These are phyloP conservation scores for Xestoiulus laeticollis DNA, from an alignment of 2,888 invertebrate genomes.

Conservation along the genomic window DNA sequence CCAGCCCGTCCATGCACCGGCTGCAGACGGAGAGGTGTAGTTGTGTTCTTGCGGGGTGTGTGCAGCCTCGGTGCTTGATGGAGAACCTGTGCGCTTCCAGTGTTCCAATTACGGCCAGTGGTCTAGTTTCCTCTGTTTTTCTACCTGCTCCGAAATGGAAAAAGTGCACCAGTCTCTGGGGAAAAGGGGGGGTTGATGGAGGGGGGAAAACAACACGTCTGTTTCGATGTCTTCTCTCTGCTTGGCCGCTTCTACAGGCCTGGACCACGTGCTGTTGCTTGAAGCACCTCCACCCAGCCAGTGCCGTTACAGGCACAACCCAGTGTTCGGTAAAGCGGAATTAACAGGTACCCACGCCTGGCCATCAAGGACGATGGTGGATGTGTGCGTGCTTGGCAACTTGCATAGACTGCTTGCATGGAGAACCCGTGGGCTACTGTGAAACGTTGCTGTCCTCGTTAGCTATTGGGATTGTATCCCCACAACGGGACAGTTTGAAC, in stretches of 20 bases:
- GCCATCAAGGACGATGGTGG: neutral
- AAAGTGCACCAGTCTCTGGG: neutral
- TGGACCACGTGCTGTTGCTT: neutral
- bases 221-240: neutral
- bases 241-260: neutral
- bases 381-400: neutral
- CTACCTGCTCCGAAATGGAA: slow-evolving; percentile 13
- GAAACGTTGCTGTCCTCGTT: slow-evolving; percentile 27
- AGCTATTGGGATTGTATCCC: neutral
- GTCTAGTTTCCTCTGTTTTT: slow-evolving; percentile 20
- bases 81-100: slow-evolving; percentile 32
- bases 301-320: neutral
- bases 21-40: neutral
- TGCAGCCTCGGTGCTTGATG: slow-evolving; percentile 38
- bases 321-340: neutral
- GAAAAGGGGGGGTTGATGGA: neutral
- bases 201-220: neutral
- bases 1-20: slow-evolving; percentile 46
- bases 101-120: slow-evolving; percentile 45
- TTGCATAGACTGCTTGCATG: neutral
- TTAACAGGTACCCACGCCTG: neutral
- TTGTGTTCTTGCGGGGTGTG: neutral
- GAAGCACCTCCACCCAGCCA: neutral
- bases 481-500: neutral
- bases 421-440: slow-evolving; percentile 16